Percentiles rank a stretch among this genome's conserved stretches.
Conservation (phyloP, 2,888 invertebrate genomes). For the Pandemis heparana region DNA sequence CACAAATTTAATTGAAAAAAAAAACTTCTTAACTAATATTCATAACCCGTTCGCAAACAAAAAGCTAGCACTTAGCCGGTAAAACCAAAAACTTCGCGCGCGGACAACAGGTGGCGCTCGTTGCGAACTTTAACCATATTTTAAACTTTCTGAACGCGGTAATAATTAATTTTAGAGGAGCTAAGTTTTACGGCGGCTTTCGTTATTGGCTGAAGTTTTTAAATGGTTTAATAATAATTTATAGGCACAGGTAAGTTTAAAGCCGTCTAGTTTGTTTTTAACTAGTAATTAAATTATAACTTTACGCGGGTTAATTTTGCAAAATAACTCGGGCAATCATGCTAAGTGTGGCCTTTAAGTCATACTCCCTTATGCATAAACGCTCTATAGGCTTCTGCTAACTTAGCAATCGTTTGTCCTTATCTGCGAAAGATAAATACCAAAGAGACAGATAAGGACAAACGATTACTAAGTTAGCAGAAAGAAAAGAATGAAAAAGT, state of each 20-base stretch:
- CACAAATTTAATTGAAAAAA: neutral
- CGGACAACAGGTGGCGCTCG: constrained; percentile 41
- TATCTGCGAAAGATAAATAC: too few relatives aligned
- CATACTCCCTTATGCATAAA: too few relatives aligned
- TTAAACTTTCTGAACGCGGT: constrained; percentile 26
- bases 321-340: too few relatives aligned
- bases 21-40: constrained; percentile 9
- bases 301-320: neutral
- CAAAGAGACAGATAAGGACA: too few relatives aligned
- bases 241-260: neutral
- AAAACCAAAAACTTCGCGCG: constrained; percentile 10
- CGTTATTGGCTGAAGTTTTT: constrained; percentile 30
- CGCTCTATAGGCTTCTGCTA: too few relatives aligned
- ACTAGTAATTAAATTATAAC: neutral
- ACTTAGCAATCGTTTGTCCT: too few relatives aligned
- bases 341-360: too few relatives aligned
- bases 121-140: constrained; percentile 36
- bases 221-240: constrained; percentile 6
- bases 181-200: constrained; percentile 32
- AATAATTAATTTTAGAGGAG: constrained; percentile 37
- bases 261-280: constrained; percentile 4
- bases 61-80: constrained; percentile 21
- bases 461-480: too few relatives aligned
- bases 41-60: constrained; percentile 29
- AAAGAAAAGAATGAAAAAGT: too few relatives aligned